Percentiles rank a stretch among this genome's conserved stretches.
phyloP scores from a whole-genome alignment of 2,888 invertebrate genomes.

The Siphlonurus alternatus region DNA sequence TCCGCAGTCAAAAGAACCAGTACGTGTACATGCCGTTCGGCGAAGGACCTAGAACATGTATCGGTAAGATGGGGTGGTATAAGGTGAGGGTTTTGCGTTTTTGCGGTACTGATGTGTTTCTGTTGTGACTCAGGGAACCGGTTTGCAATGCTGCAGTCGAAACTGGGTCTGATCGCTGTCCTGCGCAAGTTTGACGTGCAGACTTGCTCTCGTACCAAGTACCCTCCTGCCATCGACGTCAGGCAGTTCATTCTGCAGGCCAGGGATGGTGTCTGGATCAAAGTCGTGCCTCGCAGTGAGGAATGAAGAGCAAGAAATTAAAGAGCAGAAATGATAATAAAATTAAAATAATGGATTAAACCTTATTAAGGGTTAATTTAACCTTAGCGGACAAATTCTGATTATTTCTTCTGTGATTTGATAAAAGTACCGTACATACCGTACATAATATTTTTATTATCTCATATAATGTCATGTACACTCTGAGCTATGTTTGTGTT shows the following conservation, averaged over 20 bases:
- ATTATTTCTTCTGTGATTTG: no score
- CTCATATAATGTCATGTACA: no score
- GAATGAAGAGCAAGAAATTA: no score
- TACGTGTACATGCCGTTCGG: conserved; percentile 37
- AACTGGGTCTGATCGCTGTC: conserved; percentile 32
- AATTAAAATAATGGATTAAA: no score
- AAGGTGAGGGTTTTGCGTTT: conserved; percentile 1
- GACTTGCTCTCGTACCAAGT: conserved; percentile 12
- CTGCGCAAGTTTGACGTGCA: conserved; percentile 21
- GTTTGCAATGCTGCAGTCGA: conserved; percentile 36
- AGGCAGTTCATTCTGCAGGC: background rate
- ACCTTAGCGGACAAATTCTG: no score
- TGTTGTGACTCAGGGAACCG: conserved; percentile 29
- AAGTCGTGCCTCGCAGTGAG: background rate
- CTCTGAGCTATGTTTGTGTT: no score
- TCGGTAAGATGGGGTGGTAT: conserved; percentile 27
- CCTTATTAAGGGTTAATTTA: no score
- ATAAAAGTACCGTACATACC: no score
- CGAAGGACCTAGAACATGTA: conserved; percentile 36
- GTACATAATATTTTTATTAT: no score
- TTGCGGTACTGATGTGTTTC: no score
- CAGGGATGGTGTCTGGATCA: background rate
- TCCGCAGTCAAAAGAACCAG: conserved; percentile 18
- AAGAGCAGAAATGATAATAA: no score
- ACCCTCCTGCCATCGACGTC: conserved; percentile 12